A percentile compares a stretch with the other conserved stretches of the same genome.
Evolutionary conservation across 2,888 invertebrate genomes (phyloP).

Genomic region (Folsomia manolachei): DNA sequence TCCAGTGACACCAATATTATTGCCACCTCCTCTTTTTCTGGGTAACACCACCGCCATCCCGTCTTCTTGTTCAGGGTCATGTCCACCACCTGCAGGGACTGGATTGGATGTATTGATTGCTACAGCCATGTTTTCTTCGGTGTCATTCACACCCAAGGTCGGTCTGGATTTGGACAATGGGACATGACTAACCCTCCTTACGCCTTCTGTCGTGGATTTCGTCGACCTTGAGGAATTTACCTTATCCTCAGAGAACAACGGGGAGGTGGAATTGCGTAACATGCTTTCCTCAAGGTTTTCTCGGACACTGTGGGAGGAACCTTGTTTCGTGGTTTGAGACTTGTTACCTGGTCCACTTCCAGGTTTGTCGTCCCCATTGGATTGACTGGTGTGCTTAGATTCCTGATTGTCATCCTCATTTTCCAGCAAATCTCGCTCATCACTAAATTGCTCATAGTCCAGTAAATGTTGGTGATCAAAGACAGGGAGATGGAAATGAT

Average conservation of each 20-base stretch:
- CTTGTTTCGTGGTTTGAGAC: no score
- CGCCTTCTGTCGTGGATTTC: neutral
- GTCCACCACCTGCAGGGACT: neutral
- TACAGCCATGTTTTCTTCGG: neutral
- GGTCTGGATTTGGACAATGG: neutral
- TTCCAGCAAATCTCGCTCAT: neutral
- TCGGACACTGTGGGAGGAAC: no score
- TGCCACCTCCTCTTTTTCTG: neutral
- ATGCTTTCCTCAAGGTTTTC: neutral
- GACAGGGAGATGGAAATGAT: no score
- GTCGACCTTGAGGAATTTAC: no score
- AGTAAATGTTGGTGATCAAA: neutral
- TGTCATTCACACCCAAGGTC: neutral
- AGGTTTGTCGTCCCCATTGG: neutral
- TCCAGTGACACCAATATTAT: neutral
- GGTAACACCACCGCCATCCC: neutral
- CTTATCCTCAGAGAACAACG: neutral
- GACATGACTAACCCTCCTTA: neutral
- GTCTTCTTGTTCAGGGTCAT: neutral
- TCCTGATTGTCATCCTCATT: neutral
- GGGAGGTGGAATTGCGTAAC: neutral
- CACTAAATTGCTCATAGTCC: neutral
- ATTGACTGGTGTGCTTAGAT: neutral
- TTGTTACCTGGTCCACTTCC: no score
- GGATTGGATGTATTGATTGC: slow-evolving; percentile 13